phyloP scores from a whole-genome alignment of 1,140 invertebrate genomes.

The Himalopsyche phryganea region DNA sequence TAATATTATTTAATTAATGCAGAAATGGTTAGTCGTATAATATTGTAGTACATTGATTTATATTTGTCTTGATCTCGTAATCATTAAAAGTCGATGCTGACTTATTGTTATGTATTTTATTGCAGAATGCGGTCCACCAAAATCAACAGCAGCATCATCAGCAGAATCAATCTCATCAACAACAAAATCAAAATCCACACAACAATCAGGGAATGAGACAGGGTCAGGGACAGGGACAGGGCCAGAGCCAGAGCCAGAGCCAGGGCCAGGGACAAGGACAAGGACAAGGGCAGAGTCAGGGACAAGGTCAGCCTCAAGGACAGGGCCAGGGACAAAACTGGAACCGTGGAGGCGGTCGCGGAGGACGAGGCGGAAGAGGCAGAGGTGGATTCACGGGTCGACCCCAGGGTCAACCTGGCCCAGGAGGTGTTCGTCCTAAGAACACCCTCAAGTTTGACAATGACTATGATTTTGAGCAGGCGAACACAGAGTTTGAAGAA shows the following conservation, averaged over 20 bases:
- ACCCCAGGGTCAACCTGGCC: conserved; percentile 45
- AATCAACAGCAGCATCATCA: conserved; percentile 4
- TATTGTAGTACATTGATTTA: no score
- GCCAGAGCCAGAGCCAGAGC: conserved; percentile 29
- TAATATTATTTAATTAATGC: no score
- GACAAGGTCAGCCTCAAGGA: conserved; percentile 41
- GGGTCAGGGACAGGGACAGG: conserved; percentile 39
- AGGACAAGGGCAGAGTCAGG: conserved; percentile 38
- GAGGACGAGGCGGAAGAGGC: conserved; percentile 50
- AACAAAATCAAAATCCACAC: conserved; percentile 39
- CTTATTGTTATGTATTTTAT: no score
- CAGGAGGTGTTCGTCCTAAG: conserved; percentile 49
- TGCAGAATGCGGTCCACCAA: conserved; percentile 1
- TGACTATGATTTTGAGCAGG: conserved; percentile 97
- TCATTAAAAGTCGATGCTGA: no score
- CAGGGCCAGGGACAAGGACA: conserved; percentile 46
- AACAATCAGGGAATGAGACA: conserved; percentile 35
- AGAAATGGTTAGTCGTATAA: no score
- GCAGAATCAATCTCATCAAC: conserved; percentile 37
- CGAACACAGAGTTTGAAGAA: conserved; percentile 94
- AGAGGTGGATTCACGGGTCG: conserved; percentile 47
- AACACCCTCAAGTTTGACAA: conserved; percentile 88
- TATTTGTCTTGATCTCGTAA: no score
- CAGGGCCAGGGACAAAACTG: conserved; percentile 38
- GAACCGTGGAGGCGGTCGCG: conserved; percentile 44